Conservation (phyloP, 2,888 invertebrate species). For the Amorpha juglandis region DNA sequence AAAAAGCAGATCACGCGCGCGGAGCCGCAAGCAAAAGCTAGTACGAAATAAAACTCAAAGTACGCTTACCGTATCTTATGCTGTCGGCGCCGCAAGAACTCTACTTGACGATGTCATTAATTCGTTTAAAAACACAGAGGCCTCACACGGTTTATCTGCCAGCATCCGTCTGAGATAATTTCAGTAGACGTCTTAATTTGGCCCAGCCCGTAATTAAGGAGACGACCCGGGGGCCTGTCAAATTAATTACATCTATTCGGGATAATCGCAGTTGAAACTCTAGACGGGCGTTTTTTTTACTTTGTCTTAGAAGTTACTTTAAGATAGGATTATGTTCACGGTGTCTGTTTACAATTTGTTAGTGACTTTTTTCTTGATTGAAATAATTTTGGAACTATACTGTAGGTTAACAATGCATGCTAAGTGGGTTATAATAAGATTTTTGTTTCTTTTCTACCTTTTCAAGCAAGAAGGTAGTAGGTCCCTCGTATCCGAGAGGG, state of each 20-base stretch:
- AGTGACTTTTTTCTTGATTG: not conserved
- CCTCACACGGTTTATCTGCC: conserved; percentile 22
- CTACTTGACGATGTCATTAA: conserved; percentile 14
- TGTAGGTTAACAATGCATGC: no score
- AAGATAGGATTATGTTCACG: conserved; percentile 33
- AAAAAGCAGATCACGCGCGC: no score
- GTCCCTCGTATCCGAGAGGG: no score
- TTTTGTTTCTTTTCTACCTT: no score
- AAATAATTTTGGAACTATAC: no score
- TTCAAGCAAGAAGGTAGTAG: no score
- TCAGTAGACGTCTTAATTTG: conserved; percentile 36
- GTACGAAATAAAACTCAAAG: not conserved
- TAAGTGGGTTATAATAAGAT: no score
- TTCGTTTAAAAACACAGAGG: conserved; percentile 20
- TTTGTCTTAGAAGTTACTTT: conserved; percentile 8
- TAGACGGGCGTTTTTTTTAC: conserved; percentile 40
- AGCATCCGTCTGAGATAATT: conserved; percentile 33
- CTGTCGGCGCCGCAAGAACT: not conserved
- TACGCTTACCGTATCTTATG: not conserved
- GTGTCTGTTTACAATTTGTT: conserved; percentile 13
- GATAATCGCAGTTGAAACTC: conserved; percentile 55
- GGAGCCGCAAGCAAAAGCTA: no score
- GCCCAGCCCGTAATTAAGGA: conserved; percentile 35
- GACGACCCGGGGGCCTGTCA: conserved; percentile 42
- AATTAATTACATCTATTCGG: conserved; percentile 59